Evolutionary conservation across 2,797 vertebrate species (phyloP).

Genomic region (Crocodylus rhombifer): DNA sequence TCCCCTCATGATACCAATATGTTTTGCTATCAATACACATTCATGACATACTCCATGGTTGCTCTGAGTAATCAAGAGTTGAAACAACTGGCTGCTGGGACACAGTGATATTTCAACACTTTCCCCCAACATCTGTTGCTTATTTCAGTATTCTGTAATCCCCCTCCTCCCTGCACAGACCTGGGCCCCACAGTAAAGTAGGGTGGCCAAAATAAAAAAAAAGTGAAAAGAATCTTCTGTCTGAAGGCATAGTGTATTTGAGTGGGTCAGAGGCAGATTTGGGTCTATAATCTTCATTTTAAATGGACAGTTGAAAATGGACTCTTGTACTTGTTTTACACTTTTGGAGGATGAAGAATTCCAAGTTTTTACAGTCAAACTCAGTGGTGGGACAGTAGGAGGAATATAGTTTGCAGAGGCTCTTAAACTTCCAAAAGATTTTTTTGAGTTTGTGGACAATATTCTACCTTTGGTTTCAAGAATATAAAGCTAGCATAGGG

Average conservation of each 20-base stretch:
- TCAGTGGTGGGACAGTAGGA: not conserved
- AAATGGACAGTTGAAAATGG: not conserved
- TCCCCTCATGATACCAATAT: not conserved
- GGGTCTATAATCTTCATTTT: slow-evolving; percentile 2
- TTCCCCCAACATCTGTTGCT: slow-evolving; percentile 49
- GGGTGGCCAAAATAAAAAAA: slow-evolving; percentile 19
- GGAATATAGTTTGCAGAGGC: not conserved
- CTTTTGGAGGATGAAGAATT: not conserved
- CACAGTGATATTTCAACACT: not conserved
- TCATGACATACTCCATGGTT: not conserved
- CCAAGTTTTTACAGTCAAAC: not conserved
- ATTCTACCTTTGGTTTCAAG: not conserved
- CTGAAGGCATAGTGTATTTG: not conserved
- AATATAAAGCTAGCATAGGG: not conserved
- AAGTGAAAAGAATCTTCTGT: not conserved
- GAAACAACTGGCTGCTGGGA: slow-evolving; percentile 1
- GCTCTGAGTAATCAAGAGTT: not conserved
- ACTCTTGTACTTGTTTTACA: not conserved
- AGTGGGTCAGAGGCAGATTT: not conserved
- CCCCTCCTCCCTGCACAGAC: not conserved
- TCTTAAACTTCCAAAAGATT: not conserved
- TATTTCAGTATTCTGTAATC: slow-evolving; percentile 35
- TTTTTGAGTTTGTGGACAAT: not conserved
- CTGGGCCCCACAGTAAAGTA: slow-evolving; percentile 39
- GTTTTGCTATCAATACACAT: not conserved